Evolutionary conservation across 1,140 invertebrate species (phyloP), one percentile per base, ranked within the genome.

Genomic region (Notospermus geniculatus): DNA sequence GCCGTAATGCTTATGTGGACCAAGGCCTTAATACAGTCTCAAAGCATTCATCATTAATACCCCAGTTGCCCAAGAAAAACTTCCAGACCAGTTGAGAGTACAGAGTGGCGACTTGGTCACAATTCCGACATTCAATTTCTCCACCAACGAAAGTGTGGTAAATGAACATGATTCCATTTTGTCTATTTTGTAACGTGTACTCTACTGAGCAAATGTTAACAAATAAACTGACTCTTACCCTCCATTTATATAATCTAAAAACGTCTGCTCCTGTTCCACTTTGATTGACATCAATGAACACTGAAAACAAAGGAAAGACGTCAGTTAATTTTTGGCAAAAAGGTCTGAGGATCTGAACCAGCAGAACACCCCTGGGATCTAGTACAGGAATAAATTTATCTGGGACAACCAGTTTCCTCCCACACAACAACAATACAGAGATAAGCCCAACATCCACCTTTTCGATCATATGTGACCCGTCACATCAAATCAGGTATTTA

Each of bases 181-280:
- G n/a, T n/a, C n/a, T n/a, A n/a, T n/a, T n/a, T n/a, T n/a, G n/a
- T n/a, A n/a, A n/a, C n/a, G n/a, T n/a, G n/a, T n/a, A n/a, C n/a
- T n/a, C n/a, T n/a, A n/a, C n/a, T n/a, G n/a, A n/a, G 15, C 32
- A 7, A 36, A 36, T 7, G 32, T 36, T 7, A 36, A 7, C 4
- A 4, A 36, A 4, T 15, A 36, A 36, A 36, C 32, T 46, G 54
- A 25, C 1, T 29, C 60, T 36, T 17, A 75, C 73, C 73, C 71
- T 63, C 73, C 71, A 60, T 70, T 65, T 19, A 73, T 39, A 41
- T 66, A 74, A 56, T 74, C 72, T 52, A 74, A 46, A 45, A 74
- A 74, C 15, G 68, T 62, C 54, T 68, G 58, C 19, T 69, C 56
- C 46, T 54, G 25, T 36, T 73, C 65, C 39, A 66, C 61, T 43